Percentiles rank a stretch among this genome's conserved stretches.
These are phyloP conservation scores for Actinernus sp. DNA, from an alignment of 92 coral and sea anemone genomes.

Conservation along the genomic window DNA sequence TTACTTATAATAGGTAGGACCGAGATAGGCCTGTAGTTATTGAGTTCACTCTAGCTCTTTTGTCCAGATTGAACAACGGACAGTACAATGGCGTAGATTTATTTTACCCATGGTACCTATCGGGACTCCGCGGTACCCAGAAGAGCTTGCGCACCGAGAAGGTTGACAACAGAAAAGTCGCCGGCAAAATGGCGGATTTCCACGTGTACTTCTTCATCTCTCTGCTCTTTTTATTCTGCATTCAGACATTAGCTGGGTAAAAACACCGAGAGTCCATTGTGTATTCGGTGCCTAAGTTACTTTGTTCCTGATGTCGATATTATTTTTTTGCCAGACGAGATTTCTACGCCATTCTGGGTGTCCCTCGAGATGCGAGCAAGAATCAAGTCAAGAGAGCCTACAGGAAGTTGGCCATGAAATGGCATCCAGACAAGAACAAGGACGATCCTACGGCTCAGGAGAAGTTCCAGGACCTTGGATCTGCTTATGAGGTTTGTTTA, in stretches of 20 bases:
- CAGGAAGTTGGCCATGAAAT: slow-evolving; percentile 98
- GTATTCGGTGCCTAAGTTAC: not conserved
- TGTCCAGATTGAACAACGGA: too few relatives aligned
- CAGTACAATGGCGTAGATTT: too few relatives aligned
- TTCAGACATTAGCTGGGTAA: slow-evolving; percentile 98
- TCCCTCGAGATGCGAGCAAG: slow-evolving; percentile 96
- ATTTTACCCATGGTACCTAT: too few relatives aligned
- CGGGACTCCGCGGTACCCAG: too few relatives aligned
- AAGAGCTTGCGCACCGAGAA: too few relatives aligned
- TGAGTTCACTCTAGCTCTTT: too few relatives aligned
- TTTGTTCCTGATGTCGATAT: not conserved
- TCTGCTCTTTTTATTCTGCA: slow-evolving; percentile 77
- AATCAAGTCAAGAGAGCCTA: slow-evolving; percentile 97
- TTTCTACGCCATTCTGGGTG: slow-evolving; percentile 97
- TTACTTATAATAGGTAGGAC: too few relatives aligned
- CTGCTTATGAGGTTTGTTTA: slow-evolving; percentile 94
- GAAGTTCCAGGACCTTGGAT: slow-evolving; percentile 94
- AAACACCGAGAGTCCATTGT: not conserved
- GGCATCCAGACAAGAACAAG: slow-evolving; percentile 98
- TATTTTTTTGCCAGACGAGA: slow-evolving; percentile 73
- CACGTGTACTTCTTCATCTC: slow-evolving; percentile 83
- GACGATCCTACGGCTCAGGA: slow-evolving; percentile 97
- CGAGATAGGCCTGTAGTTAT: too few relatives aligned
- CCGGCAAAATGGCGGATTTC: slow-evolving; percentile 81
- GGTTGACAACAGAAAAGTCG: too few relatives aligned